phyloP scores from a whole-genome alignment of 2,888 invertebrate genomes.

The Watsonalla cultraria region DNA sequence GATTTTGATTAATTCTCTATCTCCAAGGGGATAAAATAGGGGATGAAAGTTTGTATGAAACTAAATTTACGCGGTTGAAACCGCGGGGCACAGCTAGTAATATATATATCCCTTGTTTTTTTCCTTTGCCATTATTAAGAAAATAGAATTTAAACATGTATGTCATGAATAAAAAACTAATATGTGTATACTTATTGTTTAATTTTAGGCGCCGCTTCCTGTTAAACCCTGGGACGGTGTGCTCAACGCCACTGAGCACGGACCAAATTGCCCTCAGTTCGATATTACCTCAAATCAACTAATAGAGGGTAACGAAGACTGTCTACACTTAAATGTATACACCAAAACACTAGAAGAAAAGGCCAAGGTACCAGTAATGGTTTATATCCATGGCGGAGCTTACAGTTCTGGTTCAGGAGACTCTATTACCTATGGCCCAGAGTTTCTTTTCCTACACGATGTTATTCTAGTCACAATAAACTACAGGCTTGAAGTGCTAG shows the following conservation, averaged over 20 bases:
- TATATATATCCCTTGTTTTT: too few relatives aligned
- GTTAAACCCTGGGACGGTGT: conserved; percentile 45
- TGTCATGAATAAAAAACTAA: too few relatives aligned
- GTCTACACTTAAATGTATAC: conserved; percentile 55
- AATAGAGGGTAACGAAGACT: conserved; percentile 49
- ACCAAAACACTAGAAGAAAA: conserved; percentile 30
- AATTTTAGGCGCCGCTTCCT: conserved; percentile 49
- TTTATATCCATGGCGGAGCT: conserved; percentile 63
- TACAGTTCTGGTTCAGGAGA: conserved; percentile 56
- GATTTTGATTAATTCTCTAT: too few relatives aligned
- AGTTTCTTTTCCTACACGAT: conserved; percentile 52
- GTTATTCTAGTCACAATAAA: conserved; percentile 63
- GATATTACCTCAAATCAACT: conserved; percentile 31
- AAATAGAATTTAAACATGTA: too few relatives aligned
- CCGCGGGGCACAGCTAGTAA: too few relatives aligned
- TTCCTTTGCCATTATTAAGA: too few relatives aligned
- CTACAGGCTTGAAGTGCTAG: conserved; percentile 50
- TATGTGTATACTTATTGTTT: too few relatives aligned
- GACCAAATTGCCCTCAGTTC: conserved; percentile 51
- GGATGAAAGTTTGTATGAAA: too few relatives aligned
- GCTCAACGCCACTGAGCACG: conserved; percentile 48
- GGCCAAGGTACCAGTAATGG: conserved; percentile 54
- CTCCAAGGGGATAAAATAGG: too few relatives aligned
- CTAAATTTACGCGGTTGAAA: too few relatives aligned
- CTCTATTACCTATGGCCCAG: conserved; percentile 46